A percentile compares a stretch with the other conserved stretches of the same genome.
Evolutionary conservation across 2,888 invertebrate species (phyloP).

Genomic region (Watsonalla binaria): DNA sequence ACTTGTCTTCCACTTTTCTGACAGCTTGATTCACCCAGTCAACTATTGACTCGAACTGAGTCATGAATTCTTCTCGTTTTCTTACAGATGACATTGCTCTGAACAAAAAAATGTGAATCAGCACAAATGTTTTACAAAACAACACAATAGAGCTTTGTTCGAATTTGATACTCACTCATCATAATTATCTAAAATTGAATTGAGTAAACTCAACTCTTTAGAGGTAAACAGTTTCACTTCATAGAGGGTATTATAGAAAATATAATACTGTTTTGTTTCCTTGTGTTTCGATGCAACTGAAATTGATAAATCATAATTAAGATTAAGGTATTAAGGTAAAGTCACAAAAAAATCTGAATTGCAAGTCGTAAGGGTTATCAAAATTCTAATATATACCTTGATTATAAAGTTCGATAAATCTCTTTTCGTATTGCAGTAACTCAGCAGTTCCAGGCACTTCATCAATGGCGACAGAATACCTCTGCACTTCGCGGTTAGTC

Average conservation of each 20-base stretch:
- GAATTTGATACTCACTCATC: conserved; percentile 81
- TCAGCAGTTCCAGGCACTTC: conserved; percentile 96
- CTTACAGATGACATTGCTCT: conserved; percentile 90
- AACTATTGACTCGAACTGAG: conserved; percentile 93
- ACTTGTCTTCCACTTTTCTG: conserved; percentile 83
- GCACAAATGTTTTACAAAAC: not conserved
- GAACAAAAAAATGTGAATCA: conserved; percentile 13
- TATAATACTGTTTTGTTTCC: conserved; percentile 98
- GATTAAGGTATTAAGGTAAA: too few species aligned
- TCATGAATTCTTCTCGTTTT: conserved; percentile 92
- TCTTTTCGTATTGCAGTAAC: conserved; percentile 94
- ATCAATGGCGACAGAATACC: conserved; percentile 91
- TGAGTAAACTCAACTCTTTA: conserved; percentile 92
- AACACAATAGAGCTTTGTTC: not conserved
- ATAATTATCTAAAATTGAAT: conserved; percentile 94
- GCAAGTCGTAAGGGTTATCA: not conserved
- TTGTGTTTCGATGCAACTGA: conserved; percentile 95
- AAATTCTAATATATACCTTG: conserved; percentile 79
- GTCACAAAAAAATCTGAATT: not conserved
- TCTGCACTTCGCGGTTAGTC: conserved; percentile 87
- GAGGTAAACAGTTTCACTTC: conserved; percentile 96
- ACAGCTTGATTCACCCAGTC: conserved; percentile 93
- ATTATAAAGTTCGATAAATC: conserved; percentile 97
- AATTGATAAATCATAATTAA: conserved; percentile 35
- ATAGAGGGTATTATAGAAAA: conserved; percentile 95